Percentiles rank a stretch among this genome's conserved stretches.
Conservation (phyloP, 2,797 vertebrate genomes). For the Clamator glandarius region DNA sequence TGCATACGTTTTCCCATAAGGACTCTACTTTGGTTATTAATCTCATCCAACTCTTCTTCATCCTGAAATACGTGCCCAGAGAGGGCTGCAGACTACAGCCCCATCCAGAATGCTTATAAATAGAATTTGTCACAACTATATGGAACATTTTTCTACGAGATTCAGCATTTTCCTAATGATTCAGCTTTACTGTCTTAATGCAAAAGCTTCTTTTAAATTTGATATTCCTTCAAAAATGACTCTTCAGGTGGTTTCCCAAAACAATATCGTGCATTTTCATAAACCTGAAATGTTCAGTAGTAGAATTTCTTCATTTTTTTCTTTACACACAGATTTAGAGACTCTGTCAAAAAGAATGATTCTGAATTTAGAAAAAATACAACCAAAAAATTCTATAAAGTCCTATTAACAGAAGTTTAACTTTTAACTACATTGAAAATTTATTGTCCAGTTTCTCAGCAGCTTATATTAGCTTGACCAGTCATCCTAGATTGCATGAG, state of each 20-base stretch:
- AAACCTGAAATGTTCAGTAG: background rate
- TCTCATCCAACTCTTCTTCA: background rate
- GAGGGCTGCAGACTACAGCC: background rate
- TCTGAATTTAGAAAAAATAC: background rate
- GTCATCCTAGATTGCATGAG: background rate
- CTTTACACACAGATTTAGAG: background rate
- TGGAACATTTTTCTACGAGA: background rate
- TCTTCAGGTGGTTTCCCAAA: background rate
- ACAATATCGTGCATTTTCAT: background rate
- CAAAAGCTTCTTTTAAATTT: conserved; percentile 12
- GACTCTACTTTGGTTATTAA: background rate
- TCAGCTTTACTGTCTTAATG: background rate
- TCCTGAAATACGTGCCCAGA: background rate
- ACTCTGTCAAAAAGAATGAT: background rate
- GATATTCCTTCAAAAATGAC: background rate
- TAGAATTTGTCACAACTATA: background rate
- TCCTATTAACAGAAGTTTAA: background rate
- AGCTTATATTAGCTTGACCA: background rate
- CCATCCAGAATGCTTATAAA: background rate
- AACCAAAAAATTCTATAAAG: background rate
- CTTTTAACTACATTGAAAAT: background rate
- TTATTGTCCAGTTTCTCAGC: background rate
- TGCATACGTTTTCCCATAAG: background rate
- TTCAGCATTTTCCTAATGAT: background rate
- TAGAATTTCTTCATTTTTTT: background rate